These are phyloP conservation scores for Lacerta agilis DNA, from an alignment of 2,797 vertebrate genomes.

Conservation along the genomic window DNA sequence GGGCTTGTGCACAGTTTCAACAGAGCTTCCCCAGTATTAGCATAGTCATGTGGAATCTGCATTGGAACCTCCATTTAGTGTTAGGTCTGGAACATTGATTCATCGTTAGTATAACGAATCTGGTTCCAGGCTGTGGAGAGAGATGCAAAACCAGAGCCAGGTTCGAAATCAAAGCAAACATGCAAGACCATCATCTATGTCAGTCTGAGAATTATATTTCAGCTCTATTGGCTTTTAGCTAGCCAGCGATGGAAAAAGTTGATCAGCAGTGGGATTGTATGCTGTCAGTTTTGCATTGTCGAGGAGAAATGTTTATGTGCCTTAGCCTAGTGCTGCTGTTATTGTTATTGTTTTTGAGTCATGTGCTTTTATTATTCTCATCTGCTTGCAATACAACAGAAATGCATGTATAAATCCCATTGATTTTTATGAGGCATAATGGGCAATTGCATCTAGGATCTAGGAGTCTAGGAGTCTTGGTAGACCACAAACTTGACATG, in stretches of 20 bases:
- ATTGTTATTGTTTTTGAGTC: not conserved
- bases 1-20: not conserved
- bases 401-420: slow-evolving; percentile 1
- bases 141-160: not conserved
- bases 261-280: not conserved
- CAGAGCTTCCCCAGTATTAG: not conserved
- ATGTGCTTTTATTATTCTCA: not conserved
- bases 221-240: not conserved
- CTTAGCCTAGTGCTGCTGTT: not conserved
- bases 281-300: not conserved
- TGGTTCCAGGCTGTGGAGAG: not conserved
- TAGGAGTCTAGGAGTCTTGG: too few relatives aligned
- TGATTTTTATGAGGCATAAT: not conserved
- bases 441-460: not conserved
- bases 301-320: not conserved
- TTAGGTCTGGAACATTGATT: not conserved
- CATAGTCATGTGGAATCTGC: not conserved
- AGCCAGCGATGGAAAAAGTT: not conserved
- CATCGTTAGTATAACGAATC: not conserved
- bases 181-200: not conserved
- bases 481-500: too few relatives aligned
- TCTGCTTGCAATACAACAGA: not conserved
- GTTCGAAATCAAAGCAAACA: not conserved
- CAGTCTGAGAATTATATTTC: not conserved
- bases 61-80: not conserved